Percentiles rank a stretch among this genome's conserved stretches.
Evolutionary conservation across 2,113 vertebrate species (phyloP).

Genomic region (Stegostoma tigrinum): DNA sequence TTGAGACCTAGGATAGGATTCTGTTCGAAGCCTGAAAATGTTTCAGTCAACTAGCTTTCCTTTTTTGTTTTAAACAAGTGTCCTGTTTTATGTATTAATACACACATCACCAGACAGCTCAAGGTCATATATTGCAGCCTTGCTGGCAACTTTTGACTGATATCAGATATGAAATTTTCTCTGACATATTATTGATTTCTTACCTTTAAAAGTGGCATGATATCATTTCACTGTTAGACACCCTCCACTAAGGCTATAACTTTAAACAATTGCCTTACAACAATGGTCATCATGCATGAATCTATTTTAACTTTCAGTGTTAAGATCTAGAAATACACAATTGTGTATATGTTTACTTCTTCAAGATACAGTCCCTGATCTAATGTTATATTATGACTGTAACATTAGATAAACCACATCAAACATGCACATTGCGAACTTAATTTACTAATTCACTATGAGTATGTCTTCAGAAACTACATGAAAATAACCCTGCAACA

Average conservation of each 20-base stretch:
- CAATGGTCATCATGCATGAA: background rate
- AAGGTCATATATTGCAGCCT: background rate
- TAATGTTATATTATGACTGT: background rate
- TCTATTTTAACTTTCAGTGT: background rate
- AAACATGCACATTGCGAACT: background rate
- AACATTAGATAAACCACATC: background rate
- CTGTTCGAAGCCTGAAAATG: background rate
- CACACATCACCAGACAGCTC: background rate
- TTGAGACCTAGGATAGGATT: background rate
- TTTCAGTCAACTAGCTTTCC: background rate
- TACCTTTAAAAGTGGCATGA: background rate
- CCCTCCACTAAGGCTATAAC: no score
- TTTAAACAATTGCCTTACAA: background rate
- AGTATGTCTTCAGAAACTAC: background rate
- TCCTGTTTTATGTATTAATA: background rate
- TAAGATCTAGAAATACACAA: background rate
- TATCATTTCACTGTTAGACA: background rate
- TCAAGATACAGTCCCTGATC: background rate
- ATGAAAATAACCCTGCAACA: background rate
- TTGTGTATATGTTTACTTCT: background rate
- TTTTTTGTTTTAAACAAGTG: background rate
- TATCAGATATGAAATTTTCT: background rate
- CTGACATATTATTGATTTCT: background rate
- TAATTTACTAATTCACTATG: background rate
- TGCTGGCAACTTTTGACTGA: background rate